Evolutionary conservation across 2,888 invertebrate genomes (phyloP), one percentile per base, ranked within the genome.

Genomic region (Leistus spinibarbis): DNA sequence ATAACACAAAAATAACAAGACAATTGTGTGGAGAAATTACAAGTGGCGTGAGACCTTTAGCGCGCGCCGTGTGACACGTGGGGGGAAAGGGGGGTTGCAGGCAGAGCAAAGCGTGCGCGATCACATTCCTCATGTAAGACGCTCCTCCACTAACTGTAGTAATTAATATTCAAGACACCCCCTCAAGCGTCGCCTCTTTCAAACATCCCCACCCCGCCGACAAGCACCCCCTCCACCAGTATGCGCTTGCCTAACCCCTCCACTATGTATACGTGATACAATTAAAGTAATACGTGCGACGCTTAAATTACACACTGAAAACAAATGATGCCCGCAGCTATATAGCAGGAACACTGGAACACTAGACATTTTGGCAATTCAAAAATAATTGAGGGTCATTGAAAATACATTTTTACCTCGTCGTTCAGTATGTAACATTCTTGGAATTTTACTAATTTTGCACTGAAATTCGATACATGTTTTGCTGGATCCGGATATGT

Each of bases 221-320:
- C n/a, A n/a, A n/a, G n/a, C 60, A n/a, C 7, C 54, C 16, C n/a
- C 23, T 23, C 64, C 4, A n/a, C 22, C 64, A 9, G 9, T 60
- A 20, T 19, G 16, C 16, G 10, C 13, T 23, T 10, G 16, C 64
- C 64, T n/a, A 1, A 3, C 22, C 60, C 16, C 64, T 16, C 17
- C 64, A 16, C 17, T 23, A 20, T 23, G 20, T 73, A 67, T 73
- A 73, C 82, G 82, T 83, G 83, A 83, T 83, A 82, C 82, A 82
- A 83, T 83, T 83, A 83, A 82, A 82, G 78, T 79, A 81, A 81
- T 80, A 83, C 83, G 83, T 83, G 82, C 79, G 76, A 77, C 77
- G 81, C 80, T 78, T 80, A 73, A 73, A 73, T 73, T 73, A 73
- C 67, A 72, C 20, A 10, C 10, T 19, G 60, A 40, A 40, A 40